A percentile compares a stretch with the other conserved stretches of the same genome.
Evolutionary conservation across 2,888 invertebrate genomes (phyloP).

Genomic region (Rutpela maculata): DNA sequence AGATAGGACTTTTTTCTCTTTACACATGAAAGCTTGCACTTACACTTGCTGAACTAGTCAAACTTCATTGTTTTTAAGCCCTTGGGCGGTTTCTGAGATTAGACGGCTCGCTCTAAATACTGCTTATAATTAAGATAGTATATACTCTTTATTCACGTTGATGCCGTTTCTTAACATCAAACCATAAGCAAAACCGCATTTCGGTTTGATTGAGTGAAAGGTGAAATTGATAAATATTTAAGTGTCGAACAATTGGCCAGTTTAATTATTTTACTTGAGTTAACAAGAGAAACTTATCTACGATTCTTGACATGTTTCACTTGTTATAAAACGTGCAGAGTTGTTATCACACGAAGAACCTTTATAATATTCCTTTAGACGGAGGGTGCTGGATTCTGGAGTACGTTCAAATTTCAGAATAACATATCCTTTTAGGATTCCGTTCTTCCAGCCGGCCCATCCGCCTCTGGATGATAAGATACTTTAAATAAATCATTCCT

Average conservation of each 20-base stretch:
- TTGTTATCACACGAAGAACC: too few species aligned
- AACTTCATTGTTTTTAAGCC: not conserved
- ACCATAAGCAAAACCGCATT: not conserved
- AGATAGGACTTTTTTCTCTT: not conserved
- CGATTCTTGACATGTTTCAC: too few species aligned
- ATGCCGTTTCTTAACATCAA: not conserved
- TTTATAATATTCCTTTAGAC: too few species aligned
- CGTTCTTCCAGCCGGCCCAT: too few species aligned
- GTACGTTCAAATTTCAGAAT: too few species aligned
- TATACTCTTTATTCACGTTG: not conserved
- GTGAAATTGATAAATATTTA: slow-evolving; percentile 18
- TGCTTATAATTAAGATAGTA: not conserved
- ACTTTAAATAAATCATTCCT: too few species aligned
- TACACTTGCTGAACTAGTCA: slow-evolving; percentile 6
- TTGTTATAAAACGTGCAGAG: too few species aligned
- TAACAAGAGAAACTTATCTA: not conserved
- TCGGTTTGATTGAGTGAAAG: slow-evolving; percentile 17
- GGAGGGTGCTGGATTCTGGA: too few species aligned
- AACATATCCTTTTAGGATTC: too few species aligned
- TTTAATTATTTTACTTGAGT: not conserved
- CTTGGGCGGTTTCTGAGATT: too few species aligned
- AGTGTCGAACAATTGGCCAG: not conserved
- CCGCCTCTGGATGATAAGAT: too few species aligned
- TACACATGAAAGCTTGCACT: slow-evolving; percentile 8
- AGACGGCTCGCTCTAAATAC: not conserved